Evolutionary conservation across 64 coral and sea anemone genomes (phyloP), one percentile per base, ranked within the genome.

Genomic region (Pocillopora verrucosa): DNA sequence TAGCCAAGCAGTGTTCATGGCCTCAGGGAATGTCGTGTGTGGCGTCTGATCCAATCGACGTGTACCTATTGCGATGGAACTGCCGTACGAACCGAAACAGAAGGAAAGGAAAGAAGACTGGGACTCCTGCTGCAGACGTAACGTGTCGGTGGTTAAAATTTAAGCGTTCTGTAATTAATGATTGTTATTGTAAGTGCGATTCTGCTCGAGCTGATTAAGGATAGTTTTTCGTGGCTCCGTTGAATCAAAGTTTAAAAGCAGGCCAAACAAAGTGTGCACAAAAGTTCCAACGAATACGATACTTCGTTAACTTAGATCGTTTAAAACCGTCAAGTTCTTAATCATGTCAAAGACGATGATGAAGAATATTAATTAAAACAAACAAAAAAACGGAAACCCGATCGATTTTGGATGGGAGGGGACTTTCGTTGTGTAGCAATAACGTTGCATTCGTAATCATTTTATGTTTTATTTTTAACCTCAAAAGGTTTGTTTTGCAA

Each of bases 1-100:
- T 85, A 37, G 72, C 51, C 22, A 85, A 85, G 61, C 34, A 85
- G 19, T 85, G 82, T 72, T 85, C 82, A 3, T 85, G 82, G 82
- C 82, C 82, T 12, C 65, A 45, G n/a, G 82, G 82, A 3, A 85
- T 85, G 82, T 85, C 82, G 11, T 85, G 82, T 16, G 65, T 38
- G 56, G 36, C 82, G 12, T 72, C 65, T 9, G 64, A 85, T 26
- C 82, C 62, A 57, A 20, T 22, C 20, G 4, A 37, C 9, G 82
- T 85, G 63, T 72, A 72, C 36, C 24, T 85, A 14, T 13, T 85
- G 56, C 63, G 82, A 24, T 85, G 82, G 82, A 19, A 72, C 38
- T 85, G 82, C 67, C 67, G 67, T 41, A 85, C 56, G 24, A 72
- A 22, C 37, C 82, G 82, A 34, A 10, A 34, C 9, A 60, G 80